Evolutionary conservation across 2,113 vertebrate genomes (phyloP), one percentile per base, ranked within the genome.

Genomic region (Dipodomys spectabilis): DNA sequence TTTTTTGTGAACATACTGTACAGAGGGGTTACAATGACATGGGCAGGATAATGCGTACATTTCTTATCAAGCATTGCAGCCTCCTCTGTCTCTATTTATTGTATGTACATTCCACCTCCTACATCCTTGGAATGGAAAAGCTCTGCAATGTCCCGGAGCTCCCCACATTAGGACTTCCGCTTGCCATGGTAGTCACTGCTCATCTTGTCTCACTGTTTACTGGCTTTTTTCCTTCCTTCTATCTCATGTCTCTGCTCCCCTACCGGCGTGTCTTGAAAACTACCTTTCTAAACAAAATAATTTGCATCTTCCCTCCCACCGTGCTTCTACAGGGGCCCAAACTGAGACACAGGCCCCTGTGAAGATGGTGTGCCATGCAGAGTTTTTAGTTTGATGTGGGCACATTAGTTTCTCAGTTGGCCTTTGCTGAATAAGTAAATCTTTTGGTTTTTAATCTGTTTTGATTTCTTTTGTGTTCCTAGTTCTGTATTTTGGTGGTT

Each of bases 371-470:
- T 80, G 79, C 68, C 7, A 27, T 80, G 8, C 39, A 7, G 49
- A 68, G 30, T 73, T 79, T 12, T 53, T 81, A 84, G 65, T 60
- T 35, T 27, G 28, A 23, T 45, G 22, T 81, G 8, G 75, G 28
- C 32, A 39, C 7, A n/a, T 28, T 49, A 20, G 25, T 18, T 4
- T 18, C 7, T 88, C 15, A n/a, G 22, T 30, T 80, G 57, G 23
- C 64, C 69, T 25, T 83, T 82, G 53, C 82, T 93, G 78, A 60
- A 44, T 90, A 92, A 87, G 35, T 75, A 80, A 74, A 84, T 77
- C 1, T 32, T 62, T 68, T 32, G 1, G 19, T 22, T 64, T 92
- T 80, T 18, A 49, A 22, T 80, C 53, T 84, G 49, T 85, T 85
- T 45, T 39, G 71, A 78, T 85, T 92, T 90, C 39, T 57, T 77